A percentile compares a stretch with the other conserved stretches of the same genome.
Evolutionary conservation across 1,140 invertebrate species (phyloP).

Genomic region (Drosophila tsacasi): DNA sequence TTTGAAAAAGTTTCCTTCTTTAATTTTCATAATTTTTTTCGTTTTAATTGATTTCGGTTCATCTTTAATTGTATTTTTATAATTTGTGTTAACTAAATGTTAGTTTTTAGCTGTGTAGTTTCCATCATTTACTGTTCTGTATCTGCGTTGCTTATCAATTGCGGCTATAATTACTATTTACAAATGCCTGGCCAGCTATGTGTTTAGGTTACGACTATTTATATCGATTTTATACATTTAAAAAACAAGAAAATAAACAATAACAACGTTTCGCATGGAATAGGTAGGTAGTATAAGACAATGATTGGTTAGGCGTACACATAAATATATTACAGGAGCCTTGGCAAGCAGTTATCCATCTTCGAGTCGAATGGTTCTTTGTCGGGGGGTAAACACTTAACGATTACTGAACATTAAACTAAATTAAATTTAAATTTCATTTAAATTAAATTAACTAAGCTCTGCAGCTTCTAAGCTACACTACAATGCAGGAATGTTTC

Average conservation of each 20-base stretch:
- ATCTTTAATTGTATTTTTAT: constrained; percentile 80
- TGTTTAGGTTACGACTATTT: constrained; percentile 43
- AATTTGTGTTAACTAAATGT: constrained; percentile 84
- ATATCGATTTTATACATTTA: constrained; percentile 79
- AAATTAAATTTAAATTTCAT: constrained; percentile 84
- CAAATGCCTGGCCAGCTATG: constrained; percentile 66
- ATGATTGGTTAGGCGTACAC: constrained; percentile 60
- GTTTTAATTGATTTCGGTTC: constrained; percentile 82
- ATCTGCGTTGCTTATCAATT: constrained; percentile 65
- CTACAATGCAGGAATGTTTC: constrained; percentile 77
- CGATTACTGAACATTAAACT: constrained; percentile 70
- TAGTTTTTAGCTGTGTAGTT: constrained; percentile 56
- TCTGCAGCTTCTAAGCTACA: constrained; percentile 52
- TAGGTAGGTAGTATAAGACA: constrained; percentile 46
- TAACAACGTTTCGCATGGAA: constrained; percentile 73
- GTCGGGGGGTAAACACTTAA: constrained; percentile 66
- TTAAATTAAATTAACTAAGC: constrained; percentile 82
- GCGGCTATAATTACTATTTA: constrained; percentile 75
- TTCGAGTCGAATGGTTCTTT: constrained; percentile 37
- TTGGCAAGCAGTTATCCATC: constrained; percentile 68
- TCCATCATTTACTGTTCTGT: constrained; percentile 22
- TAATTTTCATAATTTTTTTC: constrained; percentile 56
- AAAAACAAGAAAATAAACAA: constrained; percentile 84
- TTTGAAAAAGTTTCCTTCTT: constrained; percentile 66
- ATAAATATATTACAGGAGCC: constrained; percentile 81